phyloP scores from a whole-genome alignment of 2,113 vertebrate genomes.

The Sclerurus mexicanus region DNA sequence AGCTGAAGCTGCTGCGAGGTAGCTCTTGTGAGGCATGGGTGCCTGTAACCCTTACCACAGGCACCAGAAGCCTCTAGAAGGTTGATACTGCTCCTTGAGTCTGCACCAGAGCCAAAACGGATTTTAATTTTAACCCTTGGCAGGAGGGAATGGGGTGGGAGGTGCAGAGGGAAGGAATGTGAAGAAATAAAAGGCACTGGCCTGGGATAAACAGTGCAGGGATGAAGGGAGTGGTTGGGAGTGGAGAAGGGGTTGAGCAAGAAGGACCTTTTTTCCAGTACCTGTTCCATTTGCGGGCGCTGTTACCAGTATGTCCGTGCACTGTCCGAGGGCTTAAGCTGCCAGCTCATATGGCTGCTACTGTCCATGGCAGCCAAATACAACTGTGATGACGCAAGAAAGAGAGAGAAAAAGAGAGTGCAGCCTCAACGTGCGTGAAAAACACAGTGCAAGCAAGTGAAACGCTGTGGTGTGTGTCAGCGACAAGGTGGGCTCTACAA shows the following conservation, averaged over 20 bases:
- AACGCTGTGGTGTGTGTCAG: slow-evolving; percentile 54
- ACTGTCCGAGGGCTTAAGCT: slow-evolving; percentile 94
- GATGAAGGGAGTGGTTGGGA: slow-evolving; percentile 58
- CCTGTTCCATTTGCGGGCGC: slow-evolving; percentile 83
- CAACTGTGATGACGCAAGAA: slow-evolving; percentile 86
- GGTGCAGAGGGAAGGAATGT: slow-evolving; percentile 64
- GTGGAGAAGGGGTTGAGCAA: slow-evolving; percentile 56
- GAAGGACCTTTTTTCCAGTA: slow-evolving; percentile 81
- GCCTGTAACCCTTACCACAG: not conserved
- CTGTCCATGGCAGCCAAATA: slow-evolving; percentile 94
- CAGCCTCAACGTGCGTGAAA: slow-evolving; percentile 81
- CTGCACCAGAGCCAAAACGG: slow-evolving; percentile 26
- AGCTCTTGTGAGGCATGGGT: not conserved
- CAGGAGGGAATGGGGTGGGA: slow-evolving; percentile 38
- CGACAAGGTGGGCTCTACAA: slow-evolving; percentile 38
- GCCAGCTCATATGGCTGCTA: slow-evolving; percentile 92
- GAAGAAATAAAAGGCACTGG: slow-evolving; percentile 67
- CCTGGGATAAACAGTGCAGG: slow-evolving; percentile 65
- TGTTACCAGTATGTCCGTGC: slow-evolving; percentile 92
- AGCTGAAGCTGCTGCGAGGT: not conserved
- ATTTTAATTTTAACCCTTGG: slow-evolving; percentile 10
- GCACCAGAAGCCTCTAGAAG: not conserved
- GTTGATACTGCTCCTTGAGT: not conserved
- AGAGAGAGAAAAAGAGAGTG: slow-evolving; percentile 81
- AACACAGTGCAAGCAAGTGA: slow-evolving; percentile 78